A percentile compares a stretch with the other conserved stretches of the same genome.
phyloP scores from a whole-genome alignment of 2,797 vertebrate genomes.

The Molossus molossus region DNA sequence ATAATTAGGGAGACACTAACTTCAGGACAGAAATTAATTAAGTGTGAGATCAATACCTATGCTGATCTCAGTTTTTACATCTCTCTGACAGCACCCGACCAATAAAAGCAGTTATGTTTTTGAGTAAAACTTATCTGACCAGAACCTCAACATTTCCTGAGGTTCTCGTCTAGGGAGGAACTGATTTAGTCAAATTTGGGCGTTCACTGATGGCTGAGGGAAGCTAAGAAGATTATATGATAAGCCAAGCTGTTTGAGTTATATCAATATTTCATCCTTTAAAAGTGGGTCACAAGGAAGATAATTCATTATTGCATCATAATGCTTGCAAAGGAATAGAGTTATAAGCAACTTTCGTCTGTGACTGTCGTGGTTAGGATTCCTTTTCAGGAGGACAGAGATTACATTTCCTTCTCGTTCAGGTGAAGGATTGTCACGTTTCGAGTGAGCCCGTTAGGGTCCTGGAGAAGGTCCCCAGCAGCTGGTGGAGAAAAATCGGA shows the following conservation, averaged over 20 bases:
- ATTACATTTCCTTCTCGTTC: neutral
- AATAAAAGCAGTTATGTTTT: slow-evolving; percentile 53
- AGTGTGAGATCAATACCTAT: slow-evolving; percentile 78
- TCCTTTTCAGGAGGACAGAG: neutral
- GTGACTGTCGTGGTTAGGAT: neutral
- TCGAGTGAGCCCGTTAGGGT: neutral
- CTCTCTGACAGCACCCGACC: slow-evolving; percentile 37
- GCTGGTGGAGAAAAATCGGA: neutral
- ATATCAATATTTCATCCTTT: neutral
- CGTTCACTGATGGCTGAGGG: neutral
- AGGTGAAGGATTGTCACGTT: neutral
- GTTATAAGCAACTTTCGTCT: neutral
- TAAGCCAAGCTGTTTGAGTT: neutral
- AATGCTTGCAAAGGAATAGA: neutral
- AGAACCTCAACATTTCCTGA: slow-evolving; percentile 24
- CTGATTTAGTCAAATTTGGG: neutral
- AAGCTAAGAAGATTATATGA: neutral
- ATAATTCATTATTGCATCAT: slow-evolving; percentile 4
- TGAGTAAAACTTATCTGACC: slow-evolving; percentile 51
- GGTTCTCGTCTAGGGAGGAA: neutral
- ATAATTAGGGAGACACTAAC: slow-evolving; percentile 72
- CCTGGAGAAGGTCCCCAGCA: neutral
- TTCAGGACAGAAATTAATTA: slow-evolving; percentile 79
- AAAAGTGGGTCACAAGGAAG: neutral
- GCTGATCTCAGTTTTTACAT: slow-evolving; percentile 66